Evolutionary conservation across 2,113 vertebrate species (phyloP).

Genomic region (Acrocephalus kingi): DNA sequence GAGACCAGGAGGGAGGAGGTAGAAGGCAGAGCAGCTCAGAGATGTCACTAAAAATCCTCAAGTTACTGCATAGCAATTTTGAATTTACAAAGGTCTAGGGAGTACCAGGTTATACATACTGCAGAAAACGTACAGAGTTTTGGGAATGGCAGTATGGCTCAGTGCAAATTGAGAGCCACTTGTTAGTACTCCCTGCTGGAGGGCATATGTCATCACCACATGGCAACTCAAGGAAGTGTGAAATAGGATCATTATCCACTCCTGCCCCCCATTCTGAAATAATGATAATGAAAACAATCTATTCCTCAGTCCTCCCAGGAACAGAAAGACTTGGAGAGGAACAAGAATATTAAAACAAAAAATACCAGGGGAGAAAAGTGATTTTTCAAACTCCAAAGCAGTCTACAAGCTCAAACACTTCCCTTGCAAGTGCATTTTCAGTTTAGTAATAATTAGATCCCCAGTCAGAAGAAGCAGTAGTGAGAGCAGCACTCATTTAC

Average conservation of each 20-base stretch:
- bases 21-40: background rate
- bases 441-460: background rate
- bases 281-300: background rate
- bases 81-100: background rate
- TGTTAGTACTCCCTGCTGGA: background rate
- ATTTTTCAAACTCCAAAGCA: background rate
- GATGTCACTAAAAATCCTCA: background rate
- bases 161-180: background rate
- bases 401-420: background rate
- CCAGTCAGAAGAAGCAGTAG: background rate
- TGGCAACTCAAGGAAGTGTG: background rate
- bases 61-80: background rate
- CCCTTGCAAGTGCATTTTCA: background rate
- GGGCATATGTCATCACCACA: slow-evolving; percentile 5
- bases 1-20: background rate
- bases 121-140: background rate
- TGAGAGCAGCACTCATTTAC: background rate
- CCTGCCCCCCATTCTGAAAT: background rate
- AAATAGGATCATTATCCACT: background rate
- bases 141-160: background rate
- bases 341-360: background rate
- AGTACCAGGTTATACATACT: background rate
- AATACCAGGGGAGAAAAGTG: background rate
- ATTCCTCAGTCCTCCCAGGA: background rate
- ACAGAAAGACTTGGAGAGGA: background rate